Base-by-base conservation (phyloP, 2,113 vertebrate genomes). In the Tragulus kanchil region DNA sequence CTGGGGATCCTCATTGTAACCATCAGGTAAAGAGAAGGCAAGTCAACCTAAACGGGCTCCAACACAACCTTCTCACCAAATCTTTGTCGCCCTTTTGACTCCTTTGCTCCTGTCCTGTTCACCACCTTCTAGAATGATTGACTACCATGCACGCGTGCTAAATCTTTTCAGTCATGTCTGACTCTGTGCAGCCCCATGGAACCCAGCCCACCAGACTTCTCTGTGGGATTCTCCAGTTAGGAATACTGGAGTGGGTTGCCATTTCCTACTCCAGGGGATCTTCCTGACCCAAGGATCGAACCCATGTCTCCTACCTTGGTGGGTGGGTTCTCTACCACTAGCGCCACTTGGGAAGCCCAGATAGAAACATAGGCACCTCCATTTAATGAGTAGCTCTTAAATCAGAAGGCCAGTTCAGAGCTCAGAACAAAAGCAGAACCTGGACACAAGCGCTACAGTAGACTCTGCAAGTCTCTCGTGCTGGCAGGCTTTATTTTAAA, bases 391-490 rank as follows among this genome's bases (percentile, higher is more conserved):
- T 4, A 64, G 54, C 25, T 50, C 67, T 94, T 92, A 85, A 94
- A 62, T 75, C 67, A 92, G 8, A 26, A 31, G 2, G 1, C 59
- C 83, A 85, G 56, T n/a, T 96, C 54, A 85, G 69, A 94, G 86
- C 62, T 75, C 67, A 79, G 50, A 90, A 95, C 79, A 94, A 71
- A 94, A 67, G 58, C 92, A 77, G n/a, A 86, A 8, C 65, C 58
- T 45, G 61, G 21, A 58, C 21, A 36, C 79, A 56, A 8, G 21
- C 1, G 9, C 42, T 45, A 6, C 25, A 45, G 12, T 4, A n/a
- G 79, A 79, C 28, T 45, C 67, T 31, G 9, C 19, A 86, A 17
- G 31, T 31, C 59, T 77, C 71, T 65, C 31, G 0, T 17, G 50
- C 84, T 90, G 42, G 31, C 61, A 42, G 61, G 11, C 58, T 95